Base-by-base conservation (phyloP, 2,113 vertebrate genomes). In the Labrus mixtus region DNA sequence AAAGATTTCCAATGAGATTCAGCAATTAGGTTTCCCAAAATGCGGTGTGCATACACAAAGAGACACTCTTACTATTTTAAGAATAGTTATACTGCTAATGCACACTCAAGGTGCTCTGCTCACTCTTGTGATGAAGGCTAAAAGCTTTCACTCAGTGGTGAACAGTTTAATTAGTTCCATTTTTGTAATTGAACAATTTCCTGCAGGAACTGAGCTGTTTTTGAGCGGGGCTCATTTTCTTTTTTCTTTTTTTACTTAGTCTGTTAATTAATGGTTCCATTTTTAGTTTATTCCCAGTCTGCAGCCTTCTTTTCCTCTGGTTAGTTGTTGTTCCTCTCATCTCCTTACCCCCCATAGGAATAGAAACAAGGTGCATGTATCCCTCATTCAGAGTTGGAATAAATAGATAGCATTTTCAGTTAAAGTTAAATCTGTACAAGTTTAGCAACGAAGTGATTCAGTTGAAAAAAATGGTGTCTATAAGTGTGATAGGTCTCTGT, bases 1-100 rank as follows among this genome's bases (percentile, higher is more conserved):
- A 54, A 81, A 72, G 39, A 66, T 73, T 70, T 29, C 66, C 59
- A 3, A 66, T 57, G 55, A 67, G 68, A 46, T 75, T 55, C 46
- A 43, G 20, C 25, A 41, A 25, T 66, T 58, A 48, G 23, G 25
- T 54, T 65, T 59, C 39, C 43, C 23, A 54, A 29, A 64, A 58
- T 63, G 19, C 3, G 6, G 17, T 12, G 4, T 6, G 39, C 25
- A 10, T 3, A 15, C 13, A 36, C 33, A 51, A 51, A 51, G 50
- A 17, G 54, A 51, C 11, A 20, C n/a, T 19, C n/a, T 16, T 6
- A 7, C 6, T 48, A 19, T 17, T 41, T 48, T 17, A 48, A 48
- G 4, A 48, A 19, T 19, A 15, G 16, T 48, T 7, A 17, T 15
- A 8, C 54, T 25, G 6, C 33, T 69, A 33, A 33, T 54, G 36